Evolutionary conservation across 2,797 vertebrate genomes (phyloP), one percentile per base, ranked within the genome.

Genomic region (Avahi laniger): DNA sequence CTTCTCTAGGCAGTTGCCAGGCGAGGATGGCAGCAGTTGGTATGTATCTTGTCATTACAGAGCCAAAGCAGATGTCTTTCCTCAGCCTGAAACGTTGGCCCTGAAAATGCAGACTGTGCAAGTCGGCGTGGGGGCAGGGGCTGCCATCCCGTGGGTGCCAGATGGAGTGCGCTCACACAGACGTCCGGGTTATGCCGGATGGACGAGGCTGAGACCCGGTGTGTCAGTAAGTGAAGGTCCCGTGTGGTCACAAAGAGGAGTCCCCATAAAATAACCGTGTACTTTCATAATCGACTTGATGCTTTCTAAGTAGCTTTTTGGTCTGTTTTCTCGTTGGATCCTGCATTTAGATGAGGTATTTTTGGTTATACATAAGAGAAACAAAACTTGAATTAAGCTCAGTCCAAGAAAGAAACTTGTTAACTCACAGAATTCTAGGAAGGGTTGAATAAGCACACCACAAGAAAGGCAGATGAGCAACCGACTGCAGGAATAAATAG

Each of bases 101-200:
- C 41, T 38, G 43, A 65, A 63, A 70, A 80, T 61, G 43, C 3
- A 46, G 4, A 17, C 10, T 75, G 41, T 67, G 15, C 15, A 78
- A 59, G 11, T 12, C n/a, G 33, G 13, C 14, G 13, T 20, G 52
- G 43, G 52, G 87, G 63, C 3, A 17, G 18, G 18, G 4, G 69
- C 24, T 67, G 22, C 12, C 54, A n/a, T 59, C 82, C 75, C 38
- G 35, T 41, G 50, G 15, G 15, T 15, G 3, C 38, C 70, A 35
- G 80, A 38, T 48, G 28, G 48, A 26, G 11, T 14, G 2, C 3
- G 17, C 3, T 41, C 63, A 65, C 38, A 20, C 0, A 5, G 4
- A 28, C 0, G 0, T 0, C 48, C 7, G 35, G 6, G 14, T 18
- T 50, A 43, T 18, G 1, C 38, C 5, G 22, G 41, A 10, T 33